phyloP scores from a whole-genome alignment of 2,113 vertebrate species.

The Aythya baeri region DNA sequence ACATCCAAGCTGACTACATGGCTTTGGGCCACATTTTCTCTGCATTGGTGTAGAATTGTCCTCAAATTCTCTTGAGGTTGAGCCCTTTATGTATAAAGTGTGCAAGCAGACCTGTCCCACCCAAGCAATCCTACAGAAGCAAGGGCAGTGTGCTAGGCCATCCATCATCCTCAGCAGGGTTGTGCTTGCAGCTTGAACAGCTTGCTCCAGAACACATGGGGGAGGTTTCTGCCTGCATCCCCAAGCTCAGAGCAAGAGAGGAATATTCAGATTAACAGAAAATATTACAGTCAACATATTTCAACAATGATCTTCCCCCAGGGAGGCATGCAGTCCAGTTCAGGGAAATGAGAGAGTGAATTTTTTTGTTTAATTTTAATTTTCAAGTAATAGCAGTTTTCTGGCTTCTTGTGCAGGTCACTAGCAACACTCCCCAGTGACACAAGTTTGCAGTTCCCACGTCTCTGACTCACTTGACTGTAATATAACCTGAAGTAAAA shows the following conservation, averaged over 20 bases:
- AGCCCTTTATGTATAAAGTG: not conserved
- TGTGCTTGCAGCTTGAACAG: not conserved
- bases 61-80: not conserved
- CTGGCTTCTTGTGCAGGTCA: slow-evolving; percentile 41
- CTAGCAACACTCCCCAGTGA: slow-evolving; percentile 3
- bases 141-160: not conserved
- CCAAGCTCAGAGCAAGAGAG: not conserved
- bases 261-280: slow-evolving; percentile 43
- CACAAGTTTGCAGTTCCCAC: slow-evolving; percentile 6
- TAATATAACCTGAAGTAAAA: slow-evolving; percentile 2
- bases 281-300: slow-evolving; percentile 43
- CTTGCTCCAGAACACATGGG: not conserved
- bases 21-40: not conserved
- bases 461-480: not conserved
- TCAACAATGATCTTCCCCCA: slow-evolving; percentile 30
- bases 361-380: slow-evolving; percentile 28
- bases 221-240: slow-evolving; percentile 19
- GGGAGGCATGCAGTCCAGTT: slow-evolving; percentile 25
- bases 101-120: not conserved
- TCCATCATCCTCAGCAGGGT: not conserved
- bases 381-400: slow-evolving; percentile 49
- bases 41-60: not conserved
- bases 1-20: fast-evolving
- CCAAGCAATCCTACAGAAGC: not conserved
- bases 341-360: slow-evolving; percentile 36